phyloP scores from a whole-genome alignment of 2,888 invertebrate species.

The Anorthoa munda region DNA sequence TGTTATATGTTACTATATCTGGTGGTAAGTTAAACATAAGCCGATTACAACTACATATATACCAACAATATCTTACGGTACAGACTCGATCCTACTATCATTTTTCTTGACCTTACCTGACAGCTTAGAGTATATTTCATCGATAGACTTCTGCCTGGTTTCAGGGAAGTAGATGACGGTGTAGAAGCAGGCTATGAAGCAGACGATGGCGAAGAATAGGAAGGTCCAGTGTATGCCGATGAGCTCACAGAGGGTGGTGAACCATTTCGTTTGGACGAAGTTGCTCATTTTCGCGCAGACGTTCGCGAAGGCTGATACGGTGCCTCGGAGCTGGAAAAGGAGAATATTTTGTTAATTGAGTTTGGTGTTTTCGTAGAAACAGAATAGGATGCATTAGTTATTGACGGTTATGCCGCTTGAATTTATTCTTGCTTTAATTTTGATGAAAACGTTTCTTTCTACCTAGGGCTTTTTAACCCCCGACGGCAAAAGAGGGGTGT shows the following conservation, averaged over 20 bases:
- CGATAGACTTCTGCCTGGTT: slow-evolving; percentile 83
- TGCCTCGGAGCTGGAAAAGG: slow-evolving; percentile 83
- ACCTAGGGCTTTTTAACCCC: too few species aligned
- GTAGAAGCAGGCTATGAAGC: slow-evolving; percentile 82
- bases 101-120: slow-evolving; percentile 72
- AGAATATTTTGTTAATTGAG: slow-evolving; percentile 4
- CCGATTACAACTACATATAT: not conserved
- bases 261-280: slow-evolving; percentile 88
- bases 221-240: slow-evolving; percentile 88
- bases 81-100: slow-evolving; percentile 71
- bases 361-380: not conserved
- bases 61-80: slow-evolving; percentile 61
- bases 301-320: slow-evolving; percentile 86
- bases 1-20: too few species aligned
- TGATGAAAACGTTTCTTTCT: too few species aligned
- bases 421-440: too few species aligned
- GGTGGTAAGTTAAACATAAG: too few species aligned
- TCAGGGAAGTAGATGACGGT: slow-evolving; percentile 83
- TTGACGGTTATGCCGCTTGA: not conserved
- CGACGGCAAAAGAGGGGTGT: too few species aligned
- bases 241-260: slow-evolving; percentile 80
- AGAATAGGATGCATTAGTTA: not conserved
- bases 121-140: slow-evolving; percentile 84
- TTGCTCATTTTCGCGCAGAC: slow-evolving; percentile 87
- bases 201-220: slow-evolving; percentile 82